Conservation (phyloP, 2,797 vertebrate genomes). For the Anabas testudineus region DNA sequence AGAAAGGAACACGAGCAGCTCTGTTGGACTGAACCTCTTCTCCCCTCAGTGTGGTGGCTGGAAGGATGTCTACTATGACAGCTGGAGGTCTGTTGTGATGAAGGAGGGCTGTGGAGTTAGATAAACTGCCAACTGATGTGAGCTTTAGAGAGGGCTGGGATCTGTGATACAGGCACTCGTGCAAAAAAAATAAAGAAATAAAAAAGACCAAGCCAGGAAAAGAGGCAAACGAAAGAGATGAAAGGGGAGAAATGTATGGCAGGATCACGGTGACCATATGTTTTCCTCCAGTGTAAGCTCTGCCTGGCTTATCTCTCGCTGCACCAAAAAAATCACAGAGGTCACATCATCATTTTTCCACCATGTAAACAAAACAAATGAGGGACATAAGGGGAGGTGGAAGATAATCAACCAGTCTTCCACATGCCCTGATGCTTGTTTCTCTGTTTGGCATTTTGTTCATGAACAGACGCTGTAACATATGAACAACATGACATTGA, state of each 20-base stretch:
- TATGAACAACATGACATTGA: constrained; percentile 74
- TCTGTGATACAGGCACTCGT: constrained; percentile 56
- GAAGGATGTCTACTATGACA: constrained; percentile 72
- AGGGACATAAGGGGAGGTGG: not conserved
- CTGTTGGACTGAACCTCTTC: constrained; percentile 69
- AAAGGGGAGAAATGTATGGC: constrained; percentile 46
- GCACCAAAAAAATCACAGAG: constrained; percentile 46
- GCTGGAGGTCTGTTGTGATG: constrained; percentile 77
- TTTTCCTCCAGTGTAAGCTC: constrained; percentile 52
- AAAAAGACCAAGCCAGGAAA: constrained; percentile 35
- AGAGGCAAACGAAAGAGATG: constrained; percentile 35
- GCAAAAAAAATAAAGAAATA: too few species aligned
- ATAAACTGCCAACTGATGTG: constrained; percentile 78
- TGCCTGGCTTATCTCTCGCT: constrained; percentile 29
- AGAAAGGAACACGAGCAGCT: constrained; percentile 57
- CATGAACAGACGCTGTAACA: constrained; percentile 73
- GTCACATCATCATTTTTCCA: constrained; percentile 67
- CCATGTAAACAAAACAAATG: constrained; percentile 64
- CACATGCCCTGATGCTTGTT: constrained; percentile 35
- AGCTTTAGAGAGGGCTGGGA: constrained; percentile 61
- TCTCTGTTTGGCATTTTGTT: constrained; percentile 57
- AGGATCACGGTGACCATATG: constrained; percentile 57
- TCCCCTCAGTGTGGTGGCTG: constrained; percentile 68
- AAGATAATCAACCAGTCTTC: constrained; percentile 42
- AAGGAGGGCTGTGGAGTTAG: constrained; percentile 71